These are phyloP conservation scores for Paracentrotus lividus DNA, from an alignment of 53 echinoderm and acorn worm species.

Conservation along the genomic window DNA sequence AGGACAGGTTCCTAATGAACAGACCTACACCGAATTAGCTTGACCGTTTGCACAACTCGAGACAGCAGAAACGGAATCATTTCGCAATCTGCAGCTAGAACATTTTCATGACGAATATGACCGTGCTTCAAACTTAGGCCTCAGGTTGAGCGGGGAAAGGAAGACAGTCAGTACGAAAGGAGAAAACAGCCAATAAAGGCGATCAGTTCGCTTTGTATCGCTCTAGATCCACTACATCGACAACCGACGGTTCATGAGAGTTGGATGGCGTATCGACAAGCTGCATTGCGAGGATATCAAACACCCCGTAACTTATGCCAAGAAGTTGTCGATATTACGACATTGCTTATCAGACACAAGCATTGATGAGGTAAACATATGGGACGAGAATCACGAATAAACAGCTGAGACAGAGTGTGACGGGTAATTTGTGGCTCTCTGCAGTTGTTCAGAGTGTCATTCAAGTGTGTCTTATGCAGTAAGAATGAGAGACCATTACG, in stretches of 20 bases:
- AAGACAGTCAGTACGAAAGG: no score
- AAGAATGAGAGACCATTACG: conserved; percentile 49
- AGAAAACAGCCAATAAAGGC: no score
- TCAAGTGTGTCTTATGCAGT: conserved; percentile 73
- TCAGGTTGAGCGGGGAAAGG: no score
- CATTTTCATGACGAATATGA: no score
- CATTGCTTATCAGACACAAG: conserved; percentile 72
- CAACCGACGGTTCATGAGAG: no score
- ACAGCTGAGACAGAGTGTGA: conserved; percentile 70
- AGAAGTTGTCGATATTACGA: conserved; percentile 64
- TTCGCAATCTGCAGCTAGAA: no score
- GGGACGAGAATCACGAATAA: conserved; percentile 69
- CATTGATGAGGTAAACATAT: conserved; percentile 68
- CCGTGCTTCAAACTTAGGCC: no score
- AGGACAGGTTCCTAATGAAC: no score
- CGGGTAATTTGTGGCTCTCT: conserved; percentile 75
- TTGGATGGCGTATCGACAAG: conserved; percentile 64
- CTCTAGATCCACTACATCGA: conserved; percentile 75
- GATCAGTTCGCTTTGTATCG: conserved; percentile 31
- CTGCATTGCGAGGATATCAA: conserved; percentile 57
- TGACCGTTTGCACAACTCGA: no score
- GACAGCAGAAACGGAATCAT: no score
- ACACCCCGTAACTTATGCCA: conserved; percentile 77
- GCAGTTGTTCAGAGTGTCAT: conserved; percentile 69
- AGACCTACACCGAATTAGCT: no score